These are phyloP conservation scores for Crotalus adamanteus DNA, from an alignment of 2,797 vertebrate genomes.

Conservation along the genomic window DNA sequence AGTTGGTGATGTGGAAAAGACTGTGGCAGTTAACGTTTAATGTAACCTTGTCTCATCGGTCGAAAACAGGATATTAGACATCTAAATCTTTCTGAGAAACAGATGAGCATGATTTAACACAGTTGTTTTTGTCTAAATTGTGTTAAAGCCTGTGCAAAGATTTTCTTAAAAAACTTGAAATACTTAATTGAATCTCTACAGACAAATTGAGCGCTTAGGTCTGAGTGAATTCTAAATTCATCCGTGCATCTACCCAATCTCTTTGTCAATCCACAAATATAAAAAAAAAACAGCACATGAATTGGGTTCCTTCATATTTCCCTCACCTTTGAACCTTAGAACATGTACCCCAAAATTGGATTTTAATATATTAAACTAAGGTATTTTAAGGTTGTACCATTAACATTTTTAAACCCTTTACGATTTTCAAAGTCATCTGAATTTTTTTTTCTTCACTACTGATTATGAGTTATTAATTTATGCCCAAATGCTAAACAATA, in stretches of 20 bases:
- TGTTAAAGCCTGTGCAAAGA: neutral
- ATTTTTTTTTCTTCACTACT: neutral
- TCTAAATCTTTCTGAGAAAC: neutral
- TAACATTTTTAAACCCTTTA: neutral
- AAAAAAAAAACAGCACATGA: neutral
- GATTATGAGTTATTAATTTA: neutral
- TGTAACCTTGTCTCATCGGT: neutral
- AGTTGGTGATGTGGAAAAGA: neutral
- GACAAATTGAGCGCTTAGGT: neutral
- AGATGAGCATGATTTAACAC: neutral
- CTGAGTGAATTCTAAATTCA: slow-evolving; percentile 3
- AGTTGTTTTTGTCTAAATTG: neutral
- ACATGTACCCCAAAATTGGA: neutral
- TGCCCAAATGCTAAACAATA: neutral
- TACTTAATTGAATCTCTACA: neutral
- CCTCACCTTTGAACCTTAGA: neutral
- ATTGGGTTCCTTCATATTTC: neutral
- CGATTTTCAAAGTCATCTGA: neutral
- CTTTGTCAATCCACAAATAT: neutral
- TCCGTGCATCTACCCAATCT: neutral
- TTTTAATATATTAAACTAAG: neutral
- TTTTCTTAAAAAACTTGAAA: neutral
- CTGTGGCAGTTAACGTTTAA: neutral
- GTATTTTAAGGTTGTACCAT: neutral
- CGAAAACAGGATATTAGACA: neutral